Evolutionary conservation across 2,888 invertebrate species (phyloP), one percentile per base, ranked within the genome.

Genomic region (Drosophila mayaguana): DNA sequence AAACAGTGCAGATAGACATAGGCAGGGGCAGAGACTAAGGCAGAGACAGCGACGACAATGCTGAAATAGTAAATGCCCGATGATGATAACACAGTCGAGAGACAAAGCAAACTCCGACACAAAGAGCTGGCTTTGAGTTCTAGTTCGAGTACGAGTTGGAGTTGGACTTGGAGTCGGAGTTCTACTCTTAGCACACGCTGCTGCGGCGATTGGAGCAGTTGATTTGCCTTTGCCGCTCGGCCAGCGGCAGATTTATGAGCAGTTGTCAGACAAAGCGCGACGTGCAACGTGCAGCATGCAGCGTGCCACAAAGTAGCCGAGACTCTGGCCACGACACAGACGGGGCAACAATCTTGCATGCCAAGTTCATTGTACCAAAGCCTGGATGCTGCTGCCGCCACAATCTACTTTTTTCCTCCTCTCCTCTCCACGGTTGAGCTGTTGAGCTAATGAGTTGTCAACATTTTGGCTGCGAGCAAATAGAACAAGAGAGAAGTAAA

Each of bases 211-310:
- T 62, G 22, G 36, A 25, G 55, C 9, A 62, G 61, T 18, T 50
- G 73, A 45, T 68, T 68, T 59, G 59, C 45, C 20, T 53, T 22
- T 45, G 11, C 63, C 43, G 12, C 55, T 14, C 48, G 45, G 64
- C 36, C 45, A 43, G 61, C 72, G 74, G 68, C 68, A 79, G 80
- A 88, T 88, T 88, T 88, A 85, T 83, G 89, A 87, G 80, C 89
- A 66, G 74, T 73, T 87, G 75, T 83, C 87, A 81, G 83, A 73
- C 79, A 63, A 68, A 20, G 51, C 18, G 51, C 18, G 18, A 16
- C 53, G 54, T 60, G 43, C 32, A 34, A 11, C 54, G 54, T 57
- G 45, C 63, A 50, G 43, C 66, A 36, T 46, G 46, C 32, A 36
- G 20, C 54, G 48, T 61, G 45, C 65, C 45, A 59, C 66, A 55